Base-by-base conservation (phyloP, 2,113 vertebrate genomes). In the Xenopus laevis region DNA sequence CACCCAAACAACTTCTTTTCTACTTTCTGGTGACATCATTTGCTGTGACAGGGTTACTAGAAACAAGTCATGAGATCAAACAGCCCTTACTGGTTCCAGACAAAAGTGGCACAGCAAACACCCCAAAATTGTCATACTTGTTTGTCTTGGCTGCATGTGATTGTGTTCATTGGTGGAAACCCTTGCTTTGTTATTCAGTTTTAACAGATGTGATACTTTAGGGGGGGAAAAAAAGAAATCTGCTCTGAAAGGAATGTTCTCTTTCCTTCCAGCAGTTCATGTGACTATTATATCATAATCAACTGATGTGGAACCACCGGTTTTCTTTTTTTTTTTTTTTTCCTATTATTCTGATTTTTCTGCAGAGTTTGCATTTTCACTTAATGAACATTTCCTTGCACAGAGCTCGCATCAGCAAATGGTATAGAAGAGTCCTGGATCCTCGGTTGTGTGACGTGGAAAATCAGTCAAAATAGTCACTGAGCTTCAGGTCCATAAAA, bases 201-300 rank as follows among this genome's bases (percentile, higher is more conserved):
- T 40, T 18, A 69, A 70, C 74, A 76, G 66, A 76, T 76, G 74
- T 76, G 66, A 53, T 40, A 53, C 40, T 13, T 77, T 45, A 62
- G 21, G 66, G 55, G 10, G 15, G 10, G 4, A 13, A 13, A 50
- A 13, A 50, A 50, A 50, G n/a, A 69, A 30, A 69, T 55, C 68
- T 59, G 47, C 45, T 30, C 67, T 44, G 58, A 57, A 57, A 77
- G 58, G 74, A 77, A 77, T 77, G 46, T 67, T 77, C 65, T 62
- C n/a, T 77, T 69, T 70, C 59, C 13, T 63, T 77, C 74, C 74
- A 77, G 27, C 59, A 70, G 50, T 77, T 77, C 74, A 77, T 77
- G 74, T 77, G 74, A 77, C 74, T 70, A 77, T 77, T 77, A 77
- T 77, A 77, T 77, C 74, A 77, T 77, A 77, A 77, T 69, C 74